Evolutionary conservation across 2,797 vertebrate genomes (phyloP).

Genomic region (Rhabdomys pumilio): DNA sequence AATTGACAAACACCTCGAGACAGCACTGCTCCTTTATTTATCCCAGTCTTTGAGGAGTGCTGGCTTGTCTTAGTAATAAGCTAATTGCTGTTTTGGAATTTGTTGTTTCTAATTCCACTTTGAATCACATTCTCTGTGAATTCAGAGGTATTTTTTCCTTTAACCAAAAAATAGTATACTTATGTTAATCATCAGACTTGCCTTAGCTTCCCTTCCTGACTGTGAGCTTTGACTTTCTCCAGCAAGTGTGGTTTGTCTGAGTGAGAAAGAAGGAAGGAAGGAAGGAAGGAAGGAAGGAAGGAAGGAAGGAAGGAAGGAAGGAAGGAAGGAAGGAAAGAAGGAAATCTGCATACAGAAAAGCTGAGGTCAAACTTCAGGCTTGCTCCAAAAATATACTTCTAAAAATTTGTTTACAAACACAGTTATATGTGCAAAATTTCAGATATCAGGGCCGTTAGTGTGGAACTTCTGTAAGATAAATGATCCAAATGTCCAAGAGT

Average conservation of each 20-base stretch:
- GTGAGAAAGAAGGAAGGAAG: too few relatives aligned
- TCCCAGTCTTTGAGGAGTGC: neutral
- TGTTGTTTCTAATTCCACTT: neutral
- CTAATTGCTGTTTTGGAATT: conserved; percentile 47
- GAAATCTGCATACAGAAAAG: neutral
- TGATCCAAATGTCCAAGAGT: conserved; percentile 19
- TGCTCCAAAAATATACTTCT: conserved; percentile 28
- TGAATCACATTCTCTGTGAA: conserved; percentile 28
- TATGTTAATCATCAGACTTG: conserved; percentile 23
- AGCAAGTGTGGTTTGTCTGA: conserved; percentile 4
- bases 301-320: too few relatives aligned
- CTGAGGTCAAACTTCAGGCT: conserved; percentile 4
- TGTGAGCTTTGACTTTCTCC: conserved; percentile 41
- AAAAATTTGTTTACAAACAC: conserved; percentile 21
- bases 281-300: too few relatives aligned
- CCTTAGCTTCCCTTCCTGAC: neutral
- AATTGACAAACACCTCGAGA: conserved; percentile 13
- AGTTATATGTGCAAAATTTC: conserved; percentile 40
- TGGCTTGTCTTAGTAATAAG: conserved; percentile 19
- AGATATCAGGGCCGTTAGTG: conserved; percentile 5
- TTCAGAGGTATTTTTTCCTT: neutral
- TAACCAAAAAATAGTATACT: conserved; percentile 34
- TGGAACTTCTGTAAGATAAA: conserved; percentile 6
- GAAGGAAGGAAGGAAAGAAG: neutral
- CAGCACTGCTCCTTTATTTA: neutral